Conservation (phyloP, 2,888 invertebrate species). For the Acleris sparsana region DNA sequence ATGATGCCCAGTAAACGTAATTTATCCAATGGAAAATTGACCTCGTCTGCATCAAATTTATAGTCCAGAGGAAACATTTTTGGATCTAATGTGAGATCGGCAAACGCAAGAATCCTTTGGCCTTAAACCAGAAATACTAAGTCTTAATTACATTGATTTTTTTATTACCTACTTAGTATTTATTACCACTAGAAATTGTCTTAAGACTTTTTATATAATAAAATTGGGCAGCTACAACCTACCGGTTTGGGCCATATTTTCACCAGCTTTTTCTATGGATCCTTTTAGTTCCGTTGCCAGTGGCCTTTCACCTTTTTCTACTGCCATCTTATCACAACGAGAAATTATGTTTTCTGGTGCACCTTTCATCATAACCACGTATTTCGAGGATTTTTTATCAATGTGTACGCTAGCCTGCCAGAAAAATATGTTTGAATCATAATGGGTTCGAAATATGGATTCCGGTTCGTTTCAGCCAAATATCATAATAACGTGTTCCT, state of each 20-base stretch:
- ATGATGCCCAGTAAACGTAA: constrained; percentile 96
- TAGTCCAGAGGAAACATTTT: constrained; percentile 94
- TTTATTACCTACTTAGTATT: too few species aligned
- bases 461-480: too few species aligned
- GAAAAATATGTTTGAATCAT: constrained; percentile 18
- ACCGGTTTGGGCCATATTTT: constrained; percentile 70
- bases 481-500: too few species aligned
- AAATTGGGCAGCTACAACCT: constrained; percentile 11
- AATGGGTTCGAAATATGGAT: too few species aligned
- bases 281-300: constrained; percentile 57
- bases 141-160: too few species aligned
- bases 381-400: constrained; percentile 89
- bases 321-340: constrained; percentile 91
- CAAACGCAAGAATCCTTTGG: constrained; percentile 95
- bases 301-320: constrained; percentile 89
- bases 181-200: too few species aligned
- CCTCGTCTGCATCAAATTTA: constrained; percentile 93
- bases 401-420: constrained; percentile 87
- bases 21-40: constrained; percentile 93
- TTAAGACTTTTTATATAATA: too few species aligned
- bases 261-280: constrained; percentile 55
- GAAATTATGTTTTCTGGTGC: constrained; percentile 97
- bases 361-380: constrained; percentile 96
- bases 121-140: constrained; percentile 76
- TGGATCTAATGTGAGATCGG: constrained; percentile 92